Evolutionary conservation across 2,113 vertebrate genomes (phyloP).

Genomic region (Aythya baeri): DNA sequence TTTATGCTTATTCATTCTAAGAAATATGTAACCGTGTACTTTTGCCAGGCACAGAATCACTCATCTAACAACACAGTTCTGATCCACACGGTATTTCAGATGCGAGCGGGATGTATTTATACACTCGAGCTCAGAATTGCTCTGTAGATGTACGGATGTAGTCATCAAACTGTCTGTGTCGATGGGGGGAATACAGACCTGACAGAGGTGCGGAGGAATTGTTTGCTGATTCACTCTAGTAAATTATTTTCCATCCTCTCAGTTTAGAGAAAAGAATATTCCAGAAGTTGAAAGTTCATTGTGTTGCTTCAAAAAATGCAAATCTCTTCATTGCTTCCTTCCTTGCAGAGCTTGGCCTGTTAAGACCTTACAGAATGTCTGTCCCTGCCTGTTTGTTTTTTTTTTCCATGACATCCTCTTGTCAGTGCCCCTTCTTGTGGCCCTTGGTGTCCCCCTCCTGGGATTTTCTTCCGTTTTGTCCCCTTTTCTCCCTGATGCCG

Average conservation of each 20-base stretch:
- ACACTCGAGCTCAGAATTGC: neutral
- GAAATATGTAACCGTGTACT: neutral
- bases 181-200: neutral
- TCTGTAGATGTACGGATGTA: neutral
- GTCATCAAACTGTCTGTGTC: neutral
- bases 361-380: neutral
- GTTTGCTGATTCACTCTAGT: neutral
- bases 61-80: neutral
- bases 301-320: neutral
- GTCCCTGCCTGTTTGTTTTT: neutral
- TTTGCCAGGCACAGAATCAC: neutral
- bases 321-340: neutral
- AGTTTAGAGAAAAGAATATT: neutral
- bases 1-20: constrained; percentile 29
- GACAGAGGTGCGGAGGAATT: neutral
- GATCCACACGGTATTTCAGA: neutral
- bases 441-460: neutral
- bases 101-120: neutral
- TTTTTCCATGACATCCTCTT: neutral
- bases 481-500: neutral
- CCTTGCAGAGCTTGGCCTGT: neutral
- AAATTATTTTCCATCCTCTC: neutral
- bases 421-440: neutral
- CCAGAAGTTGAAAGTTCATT: neutral
- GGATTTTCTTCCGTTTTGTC: neutral